Conservation (phyloP, 2,888 invertebrate genomes). For the Eilema sororculum region DNA sequence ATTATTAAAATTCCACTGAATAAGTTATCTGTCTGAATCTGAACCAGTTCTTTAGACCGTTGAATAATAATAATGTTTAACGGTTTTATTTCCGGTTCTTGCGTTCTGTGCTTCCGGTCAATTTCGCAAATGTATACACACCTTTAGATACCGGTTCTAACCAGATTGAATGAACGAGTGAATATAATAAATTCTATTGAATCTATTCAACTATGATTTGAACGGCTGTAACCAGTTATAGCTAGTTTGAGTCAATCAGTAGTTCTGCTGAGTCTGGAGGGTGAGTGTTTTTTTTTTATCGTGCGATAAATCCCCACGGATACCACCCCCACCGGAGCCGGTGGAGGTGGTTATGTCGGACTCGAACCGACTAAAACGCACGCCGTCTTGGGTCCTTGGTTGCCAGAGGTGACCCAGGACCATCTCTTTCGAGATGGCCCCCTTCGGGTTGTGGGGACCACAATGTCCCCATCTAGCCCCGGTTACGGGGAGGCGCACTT, state of each 20-base stretch:
- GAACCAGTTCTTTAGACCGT: not conserved
- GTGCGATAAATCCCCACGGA: no score
- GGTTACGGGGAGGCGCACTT: no score
- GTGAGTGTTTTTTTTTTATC: no score
- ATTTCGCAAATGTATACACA: not conserved
- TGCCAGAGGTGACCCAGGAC: no score
- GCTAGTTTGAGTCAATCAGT: slow-evolving; percentile 5
- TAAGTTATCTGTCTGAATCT: not conserved
- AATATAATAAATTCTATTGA: slow-evolving; percentile 16
- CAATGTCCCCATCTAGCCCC: no score
- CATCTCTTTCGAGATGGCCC: no score
- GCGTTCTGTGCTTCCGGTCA: not conserved
- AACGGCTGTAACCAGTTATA: slow-evolving; percentile 4
- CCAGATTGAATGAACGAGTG: slow-evolving; percentile 10
- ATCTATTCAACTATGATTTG: not conserved
- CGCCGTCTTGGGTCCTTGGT: no score
- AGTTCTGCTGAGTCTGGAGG: not conserved
- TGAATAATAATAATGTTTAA: not conserved
- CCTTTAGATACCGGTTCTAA: slow-evolving; percentile 13
- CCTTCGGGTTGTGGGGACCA: no score
- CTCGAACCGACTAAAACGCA: no score
- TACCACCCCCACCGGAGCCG: no score
- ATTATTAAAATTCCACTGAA: not conserved
- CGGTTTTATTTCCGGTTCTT: no score
- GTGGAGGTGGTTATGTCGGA: no score